Base-by-base conservation (phyloP, 2,797 vertebrate genomes). In the Characodon lateralis region DNA sequence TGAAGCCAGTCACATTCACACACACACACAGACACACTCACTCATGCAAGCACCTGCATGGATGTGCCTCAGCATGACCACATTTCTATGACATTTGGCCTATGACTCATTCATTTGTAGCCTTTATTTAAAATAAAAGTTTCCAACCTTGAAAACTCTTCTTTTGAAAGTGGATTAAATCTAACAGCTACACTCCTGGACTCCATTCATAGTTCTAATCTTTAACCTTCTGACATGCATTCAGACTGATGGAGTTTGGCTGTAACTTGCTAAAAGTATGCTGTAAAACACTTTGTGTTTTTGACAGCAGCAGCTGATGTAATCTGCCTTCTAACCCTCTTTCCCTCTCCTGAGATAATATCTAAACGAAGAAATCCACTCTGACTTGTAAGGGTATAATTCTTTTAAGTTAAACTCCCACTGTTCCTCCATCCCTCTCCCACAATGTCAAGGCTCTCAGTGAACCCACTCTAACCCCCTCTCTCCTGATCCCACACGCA, bases 1-100 rank as follows among this genome's bases (percentile, higher is more conserved):
- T 82, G 89, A 85, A 89, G 85, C 82, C 87, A 59, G 85, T 85
- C 85, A 51, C 78, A 71, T 63, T 63, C 70, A 55, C 69, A 12
- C 56, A 31, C 31, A 39, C 22, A 2, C n/a, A 16, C 61, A 71
- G 1, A 51, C 78, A 24, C 58, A 18, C 71, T 59, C 58, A 18
- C 71, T 59, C 31, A 31, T 35, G 9, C 55, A 66, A 22, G 5
- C 78, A 78, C 74, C 26, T 83, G 71, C 84, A 78, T 77, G 56
- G 56, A 73, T 83, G 85, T 89, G 83, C 87, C 76, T 83, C 35
- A 8, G 76, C 84, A 73, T 78, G 41, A 84, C 77, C 74, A 70
- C 46, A 65, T 80, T 72, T 71, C 75, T 58, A 24, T 80, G 89
- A 84, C 90, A 91, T 93, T 91, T 89, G 87, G 77, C 83, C 88